Evolutionary conservation across 2,888 invertebrate genomes (phyloP).

Genomic region (Leptinotarsa tumamoca): DNA sequence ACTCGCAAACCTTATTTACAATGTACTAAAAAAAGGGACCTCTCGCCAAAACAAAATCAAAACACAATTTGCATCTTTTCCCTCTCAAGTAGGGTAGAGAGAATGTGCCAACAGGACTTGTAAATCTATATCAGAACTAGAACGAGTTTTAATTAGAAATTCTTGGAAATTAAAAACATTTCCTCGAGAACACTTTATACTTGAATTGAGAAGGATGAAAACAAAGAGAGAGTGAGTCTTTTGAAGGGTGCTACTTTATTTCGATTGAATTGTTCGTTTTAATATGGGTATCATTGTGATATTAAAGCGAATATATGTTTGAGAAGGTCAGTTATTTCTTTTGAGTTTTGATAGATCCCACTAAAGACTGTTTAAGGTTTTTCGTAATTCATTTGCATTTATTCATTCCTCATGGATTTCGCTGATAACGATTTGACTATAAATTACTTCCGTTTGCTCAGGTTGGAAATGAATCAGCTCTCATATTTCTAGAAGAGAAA

Average conservation of each 20-base stretch:
- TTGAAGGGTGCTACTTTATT: background rate
- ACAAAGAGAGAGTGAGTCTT: background rate
- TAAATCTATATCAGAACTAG: constrained; percentile 17
- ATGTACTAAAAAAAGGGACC: constrained; percentile 32
- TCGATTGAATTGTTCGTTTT: background rate
- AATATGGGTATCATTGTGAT: background rate
- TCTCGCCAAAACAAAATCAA: constrained; percentile 42
- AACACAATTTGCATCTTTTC: constrained; percentile 45
- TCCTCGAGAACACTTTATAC: background rate
- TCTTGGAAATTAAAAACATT: constrained; percentile 7
- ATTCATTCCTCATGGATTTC: too few species aligned
- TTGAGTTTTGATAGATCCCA: background rate
- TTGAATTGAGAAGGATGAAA: background rate
- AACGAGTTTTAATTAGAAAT: constrained; percentile 23
- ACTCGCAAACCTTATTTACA: constrained; percentile 33
- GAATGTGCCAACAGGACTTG: constrained; percentile 13
- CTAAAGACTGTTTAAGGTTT: too few species aligned
- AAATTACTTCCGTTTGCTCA: too few species aligned
- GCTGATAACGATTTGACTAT: too few species aligned
- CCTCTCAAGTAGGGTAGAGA: constrained; percentile 1
- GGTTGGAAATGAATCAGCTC: too few species aligned
- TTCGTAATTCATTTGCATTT: too few species aligned
- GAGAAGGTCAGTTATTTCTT: background rate
- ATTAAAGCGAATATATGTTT: background rate
- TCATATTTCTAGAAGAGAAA: too few species aligned